Conservation (phyloP, 1,140 invertebrate genomes). For the Pachyrhynchus sulphureomaculatus region DNA sequence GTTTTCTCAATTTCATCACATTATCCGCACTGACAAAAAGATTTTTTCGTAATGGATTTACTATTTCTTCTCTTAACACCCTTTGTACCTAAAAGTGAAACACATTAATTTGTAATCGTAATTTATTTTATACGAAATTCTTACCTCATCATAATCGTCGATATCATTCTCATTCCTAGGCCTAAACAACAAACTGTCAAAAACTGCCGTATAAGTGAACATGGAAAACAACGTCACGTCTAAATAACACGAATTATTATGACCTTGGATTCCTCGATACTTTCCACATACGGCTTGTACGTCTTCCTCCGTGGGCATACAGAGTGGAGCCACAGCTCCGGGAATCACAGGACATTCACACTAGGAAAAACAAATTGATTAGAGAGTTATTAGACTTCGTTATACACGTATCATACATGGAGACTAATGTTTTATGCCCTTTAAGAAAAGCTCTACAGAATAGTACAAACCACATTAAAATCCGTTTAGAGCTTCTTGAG, state of each 20-base stretch:
- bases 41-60: slow-evolving; percentile 88
- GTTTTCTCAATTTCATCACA: slow-evolving; percentile 90
- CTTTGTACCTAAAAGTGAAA: slow-evolving; percentile 61
- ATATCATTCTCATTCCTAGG: slow-evolving; percentile 74
- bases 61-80: slow-evolving; percentile 91
- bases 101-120: no score
- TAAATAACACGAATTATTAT: slow-evolving; percentile 97
- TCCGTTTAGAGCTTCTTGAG: no score
- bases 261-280: slow-evolving; percentile 91
- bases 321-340: slow-evolving; percentile 78
- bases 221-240: slow-evolving; percentile 95
- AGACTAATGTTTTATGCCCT: no score
- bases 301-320: slow-evolving; percentile 59
- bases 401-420: no score
- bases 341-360: slow-evolving; percentile 72
- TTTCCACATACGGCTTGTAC: slow-evolving; percentile 71
- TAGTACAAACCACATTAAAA: no score
- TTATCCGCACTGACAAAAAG: slow-evolving; percentile 89
- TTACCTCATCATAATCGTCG: slow-evolving; percentile 78
- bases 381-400: no score
- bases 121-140: neutral
- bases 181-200: slow-evolving; percentile 85
- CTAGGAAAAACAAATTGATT: slow-evolving; percentile 32
- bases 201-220: slow-evolving; percentile 94
- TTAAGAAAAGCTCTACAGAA: no score